These are phyloP conservation scores for Typhlichthys subterraneus DNA, from an alignment of 2,797 vertebrate genomes.

Conservation along the genomic window DNA sequence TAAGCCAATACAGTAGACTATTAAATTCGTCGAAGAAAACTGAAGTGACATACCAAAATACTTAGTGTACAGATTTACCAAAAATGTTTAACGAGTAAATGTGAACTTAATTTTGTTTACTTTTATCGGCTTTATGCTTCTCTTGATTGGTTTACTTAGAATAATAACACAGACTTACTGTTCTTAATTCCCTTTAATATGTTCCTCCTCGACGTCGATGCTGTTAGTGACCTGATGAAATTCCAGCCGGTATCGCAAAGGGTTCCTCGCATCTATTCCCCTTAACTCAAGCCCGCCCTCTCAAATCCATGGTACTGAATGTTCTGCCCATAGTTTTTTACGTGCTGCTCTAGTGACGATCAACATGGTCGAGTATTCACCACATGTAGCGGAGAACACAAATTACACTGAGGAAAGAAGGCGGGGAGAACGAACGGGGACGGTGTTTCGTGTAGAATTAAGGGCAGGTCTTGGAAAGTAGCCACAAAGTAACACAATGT, in stretches of 20 bases:
- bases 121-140: neutral
- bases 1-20: too few species aligned
- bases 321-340: neutral
- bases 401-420: constrained; percentile 49
- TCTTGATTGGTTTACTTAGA: constrained; percentile 9
- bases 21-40: too few species aligned
- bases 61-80: too few species aligned
- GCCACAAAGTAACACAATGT: constrained; percentile 89
- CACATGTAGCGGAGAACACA: constrained; percentile 48
- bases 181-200: constrained; percentile 6
- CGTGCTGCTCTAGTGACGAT: constrained; percentile 17
- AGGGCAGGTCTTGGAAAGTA: constrained; percentile 85
- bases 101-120: neutral
- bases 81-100: too few species aligned
- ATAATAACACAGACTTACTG: constrained; percentile 40
- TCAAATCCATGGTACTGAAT: constrained; percentile 54
- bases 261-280: constrained; percentile 40
- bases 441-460: constrained; percentile 76
- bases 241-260: constrained; percentile 41
- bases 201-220: neutral
- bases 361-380: constrained; percentile 34
- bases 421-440: constrained; percentile 47
- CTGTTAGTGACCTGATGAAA: constrained; percentile 34
- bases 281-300: constrained; percentile 55
- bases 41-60: too few species aligned